Evolutionary conservation across 2,113 vertebrate genomes (phyloP).

Genomic region (Cervus canadensis): DNA sequence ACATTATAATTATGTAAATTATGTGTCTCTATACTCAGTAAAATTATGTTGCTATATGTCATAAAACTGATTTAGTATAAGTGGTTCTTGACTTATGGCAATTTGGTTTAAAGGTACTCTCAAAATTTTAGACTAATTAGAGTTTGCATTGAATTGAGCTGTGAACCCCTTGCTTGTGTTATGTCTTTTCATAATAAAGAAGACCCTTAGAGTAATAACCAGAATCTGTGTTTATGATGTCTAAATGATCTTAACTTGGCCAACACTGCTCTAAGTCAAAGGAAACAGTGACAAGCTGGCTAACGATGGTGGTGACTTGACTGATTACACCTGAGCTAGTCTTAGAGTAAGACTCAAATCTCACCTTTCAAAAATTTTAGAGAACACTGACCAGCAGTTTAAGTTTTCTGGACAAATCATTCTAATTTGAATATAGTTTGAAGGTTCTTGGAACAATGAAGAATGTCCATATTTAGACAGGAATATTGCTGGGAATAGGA

Average conservation of each 20-base stretch:
- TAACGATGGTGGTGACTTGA: background rate
- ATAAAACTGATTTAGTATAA: background rate
- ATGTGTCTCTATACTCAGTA: background rate
- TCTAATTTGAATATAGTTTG: constrained; percentile 7
- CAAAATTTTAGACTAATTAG: background rate
- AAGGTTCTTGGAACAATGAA: background rate
- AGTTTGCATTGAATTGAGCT: background rate
- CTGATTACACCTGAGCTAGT: background rate
- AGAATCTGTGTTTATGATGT: background rate
- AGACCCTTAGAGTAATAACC: background rate
- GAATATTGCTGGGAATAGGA: background rate
- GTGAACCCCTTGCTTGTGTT: background rate
- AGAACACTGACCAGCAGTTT: background rate
- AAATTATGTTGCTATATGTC: background rate
- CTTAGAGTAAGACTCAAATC: background rate
- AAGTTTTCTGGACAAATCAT: background rate
- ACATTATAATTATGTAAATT: background rate
- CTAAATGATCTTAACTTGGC: background rate
- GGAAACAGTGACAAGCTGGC: background rate
- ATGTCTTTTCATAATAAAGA: constrained; percentile 20
- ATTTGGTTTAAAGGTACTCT: background rate
- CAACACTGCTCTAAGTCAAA: background rate
- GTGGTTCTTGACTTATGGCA: background rate
- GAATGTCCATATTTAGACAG: background rate
- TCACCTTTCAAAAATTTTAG: constrained; percentile 8